Conservation (phyloP, 37 sponge, comb jelly and placozoan genomes). For the Theonella swinhoei region DNA sequence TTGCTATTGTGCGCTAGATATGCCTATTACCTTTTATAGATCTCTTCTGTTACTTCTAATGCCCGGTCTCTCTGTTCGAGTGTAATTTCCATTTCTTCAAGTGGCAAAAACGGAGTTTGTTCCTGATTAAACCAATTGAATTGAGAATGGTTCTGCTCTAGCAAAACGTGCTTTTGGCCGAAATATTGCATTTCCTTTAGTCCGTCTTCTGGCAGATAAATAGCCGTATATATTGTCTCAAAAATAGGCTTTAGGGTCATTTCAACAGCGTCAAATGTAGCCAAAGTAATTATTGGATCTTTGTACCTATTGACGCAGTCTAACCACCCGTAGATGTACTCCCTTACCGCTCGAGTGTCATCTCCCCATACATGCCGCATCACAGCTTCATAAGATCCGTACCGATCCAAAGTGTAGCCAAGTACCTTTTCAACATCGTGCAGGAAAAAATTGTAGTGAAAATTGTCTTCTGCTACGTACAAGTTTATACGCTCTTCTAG, state of each 20-base stretch:
- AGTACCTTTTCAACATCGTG: not conserved
- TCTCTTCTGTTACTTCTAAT: not conserved
- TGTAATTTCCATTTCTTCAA: not conserved
- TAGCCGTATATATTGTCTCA: not conserved
- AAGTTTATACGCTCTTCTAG: conserved; percentile 5
- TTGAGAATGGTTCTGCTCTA: not conserved
- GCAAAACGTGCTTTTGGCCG: not conserved
- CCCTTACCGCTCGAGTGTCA: not conserved
- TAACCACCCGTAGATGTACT: not conserved
- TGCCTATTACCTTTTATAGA: not conserved
- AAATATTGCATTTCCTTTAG: not conserved
- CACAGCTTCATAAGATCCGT: not conserved
- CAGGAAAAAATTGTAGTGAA: conserved; percentile 11
- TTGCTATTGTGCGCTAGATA: too few relatives aligned
- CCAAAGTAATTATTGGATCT: not conserved
- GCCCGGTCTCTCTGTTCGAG: not conserved
- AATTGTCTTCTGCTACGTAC: conserved; percentile 3
- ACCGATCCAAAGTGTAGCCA: not conserved
- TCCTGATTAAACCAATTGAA: not conserved
- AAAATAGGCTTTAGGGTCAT: not conserved
- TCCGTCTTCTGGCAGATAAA: not conserved
- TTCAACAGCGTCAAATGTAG: not conserved
- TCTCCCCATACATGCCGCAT: conserved; percentile 4
- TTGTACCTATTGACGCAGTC: not conserved
- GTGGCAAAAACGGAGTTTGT: not conserved